Evolutionary conservation across 2,113 vertebrate species (phyloP).

Genomic region (Notechis scutatus): DNA sequence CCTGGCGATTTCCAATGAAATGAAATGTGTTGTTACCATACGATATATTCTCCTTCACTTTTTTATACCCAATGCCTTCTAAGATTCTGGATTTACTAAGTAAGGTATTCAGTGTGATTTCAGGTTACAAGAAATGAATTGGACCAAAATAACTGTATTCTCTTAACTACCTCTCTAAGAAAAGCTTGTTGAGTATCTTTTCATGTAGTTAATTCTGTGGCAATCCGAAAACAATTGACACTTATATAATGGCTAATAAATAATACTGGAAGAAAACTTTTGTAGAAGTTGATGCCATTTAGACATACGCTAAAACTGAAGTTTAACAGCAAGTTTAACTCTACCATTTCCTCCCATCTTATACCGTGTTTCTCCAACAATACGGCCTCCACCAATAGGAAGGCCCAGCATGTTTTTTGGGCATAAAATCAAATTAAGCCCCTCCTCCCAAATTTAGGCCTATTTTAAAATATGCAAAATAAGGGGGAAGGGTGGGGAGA

Average conservation of each 20-base stretch:
- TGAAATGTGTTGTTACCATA: constrained; percentile 22
- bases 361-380: no score
- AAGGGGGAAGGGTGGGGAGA: no score
- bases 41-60: neutral
- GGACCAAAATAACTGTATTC: constrained; percentile 52
- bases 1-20: constrained; percentile 21
- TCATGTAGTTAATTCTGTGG: constrained; percentile 61
- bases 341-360: constrained; percentile 25
- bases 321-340: neutral
- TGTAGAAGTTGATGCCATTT: neutral
- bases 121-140: constrained; percentile 61
- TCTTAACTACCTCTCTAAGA: constrained; percentile 57
- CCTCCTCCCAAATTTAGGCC: no score
- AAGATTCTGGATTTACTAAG: constrained; percentile 46
- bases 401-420: no score
- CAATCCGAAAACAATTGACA: constrained; percentile 47
- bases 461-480: no score
- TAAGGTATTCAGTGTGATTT: constrained; percentile 60
- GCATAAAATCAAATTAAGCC: no score
- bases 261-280: constrained; percentile 33
- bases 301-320: constrained; percentile 17
- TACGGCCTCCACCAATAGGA: no score
- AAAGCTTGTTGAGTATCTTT: constrained; percentile 61
- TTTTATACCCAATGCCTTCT: constrained; percentile 18
- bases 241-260: constrained; percentile 44